Base-by-base conservation (phyloP, 2,113 vertebrate genomes). In the Pseudonaja textilis region DNA sequence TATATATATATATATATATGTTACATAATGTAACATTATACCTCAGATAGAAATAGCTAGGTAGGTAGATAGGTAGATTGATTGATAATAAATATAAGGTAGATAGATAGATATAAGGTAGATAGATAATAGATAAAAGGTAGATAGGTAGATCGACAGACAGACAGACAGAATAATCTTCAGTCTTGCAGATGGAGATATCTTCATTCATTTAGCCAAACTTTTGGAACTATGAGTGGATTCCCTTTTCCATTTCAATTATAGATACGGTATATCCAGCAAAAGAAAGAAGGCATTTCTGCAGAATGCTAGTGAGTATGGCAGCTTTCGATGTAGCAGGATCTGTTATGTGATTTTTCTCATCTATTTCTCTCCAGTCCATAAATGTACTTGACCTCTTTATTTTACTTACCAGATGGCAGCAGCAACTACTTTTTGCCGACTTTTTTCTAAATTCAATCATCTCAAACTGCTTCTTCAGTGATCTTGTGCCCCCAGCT, bases 331-430 rank as follows among this genome's bases (percentile, higher is more conserved):
- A 95, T 96, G 94, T 95, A 96, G 81, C 92, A 93, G 14, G 91
- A 95, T 92, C 86, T 96, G 91, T 92, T 0, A 85, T 91, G 87
- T 50, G 87, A 89, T 96, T 93, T 88, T 45, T 93, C 91, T 95
- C 61, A 88, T 95, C 93, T 95, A 90, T 50, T 91, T 96, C 94
- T 97, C 93, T 95, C 90, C 2, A 93, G 92, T 94, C 93, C 94
- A 90, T 95, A 92, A 89, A 95, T 95, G 91, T 94, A 94, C 94
- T 94, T 96, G 93, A 93, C 92, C 95, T 96, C 81, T 90, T 81
- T 94, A 16, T 56, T 93, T 96, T 96, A 92, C 93, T 94, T 96
- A 95, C 94, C 95, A 96, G 94, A 96, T 95, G 94, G 91, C 89
- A 94, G 86, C 91, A 96, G 91, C 92, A 94, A 96, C 90, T 95